Conservation (phyloP, 2,888 invertebrate species). For the Eilema depressum region DNA sequence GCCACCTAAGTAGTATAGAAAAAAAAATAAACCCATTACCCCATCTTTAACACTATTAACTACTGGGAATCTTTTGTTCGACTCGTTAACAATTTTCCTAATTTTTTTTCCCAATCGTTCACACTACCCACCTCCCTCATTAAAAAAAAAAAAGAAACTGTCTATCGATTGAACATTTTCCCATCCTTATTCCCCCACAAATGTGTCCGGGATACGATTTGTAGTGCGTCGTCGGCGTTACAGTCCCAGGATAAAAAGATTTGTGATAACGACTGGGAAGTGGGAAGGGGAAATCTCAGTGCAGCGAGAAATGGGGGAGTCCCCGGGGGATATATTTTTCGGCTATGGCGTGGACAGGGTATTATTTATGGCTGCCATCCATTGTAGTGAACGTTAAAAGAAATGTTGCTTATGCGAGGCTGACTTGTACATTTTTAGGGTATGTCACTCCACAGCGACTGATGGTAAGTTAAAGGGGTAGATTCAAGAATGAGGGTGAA, state of each 20-base stretch:
- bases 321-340: slow-evolving; percentile 22
- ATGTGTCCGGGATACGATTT: slow-evolving; percentile 46
- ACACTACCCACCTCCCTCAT: not conserved
- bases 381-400: slow-evolving; percentile 23
- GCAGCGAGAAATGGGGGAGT: slow-evolving; percentile 25
- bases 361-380: slow-evolving; percentile 26
- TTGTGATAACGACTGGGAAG: slow-evolving; percentile 53
- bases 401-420: slow-evolving; percentile 10
- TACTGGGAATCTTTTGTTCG: too few relatives aligned
- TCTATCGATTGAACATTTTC: not conserved
- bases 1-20: too few relatives aligned
- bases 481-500: too few relatives aligned
- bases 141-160: too few relatives aligned
- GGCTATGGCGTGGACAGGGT: slow-evolving; percentile 24
- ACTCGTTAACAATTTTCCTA: too few relatives aligned
- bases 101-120: too few relatives aligned
- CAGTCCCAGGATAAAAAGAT: slow-evolving; percentile 48
- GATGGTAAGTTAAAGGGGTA: not conserved
- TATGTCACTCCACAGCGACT: not conserved
- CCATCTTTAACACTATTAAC: too few relatives aligned
- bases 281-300: slow-evolving; percentile 37
- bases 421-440: not conserved
- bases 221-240: slow-evolving; percentile 46
- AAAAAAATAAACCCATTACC: too few relatives aligned
- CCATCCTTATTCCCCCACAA: slow-evolving; percentile 28